Evolutionary conservation across 2,888 invertebrate species (phyloP).

Genomic region (Drosophila colorata): DNA sequence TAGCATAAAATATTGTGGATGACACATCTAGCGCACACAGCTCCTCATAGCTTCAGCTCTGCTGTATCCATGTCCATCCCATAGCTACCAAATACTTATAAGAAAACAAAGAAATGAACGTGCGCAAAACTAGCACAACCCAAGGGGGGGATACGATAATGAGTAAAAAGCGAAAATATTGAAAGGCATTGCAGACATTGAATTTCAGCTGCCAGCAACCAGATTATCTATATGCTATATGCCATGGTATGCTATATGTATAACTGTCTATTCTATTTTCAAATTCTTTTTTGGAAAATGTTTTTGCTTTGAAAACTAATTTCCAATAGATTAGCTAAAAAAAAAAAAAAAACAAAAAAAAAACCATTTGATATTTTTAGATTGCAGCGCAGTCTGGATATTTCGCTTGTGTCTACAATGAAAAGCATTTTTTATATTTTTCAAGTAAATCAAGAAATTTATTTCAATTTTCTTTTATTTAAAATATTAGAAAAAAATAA

Average conservation of each 20-base stretch:
- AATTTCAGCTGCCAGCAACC: constrained; percentile 62
- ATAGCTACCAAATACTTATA: constrained; percentile 29
- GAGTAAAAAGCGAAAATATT: constrained; percentile 55
- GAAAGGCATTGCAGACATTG: constrained; percentile 63
- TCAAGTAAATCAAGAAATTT: constrained; percentile 73
- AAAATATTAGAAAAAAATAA: constrained; percentile 40
- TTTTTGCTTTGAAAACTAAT: constrained; percentile 64
- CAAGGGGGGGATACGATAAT: constrained; percentile 35
- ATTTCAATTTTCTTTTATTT: constrained; percentile 65
- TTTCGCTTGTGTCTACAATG: constrained; percentile 56
- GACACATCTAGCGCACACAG: constrained; percentile 75
- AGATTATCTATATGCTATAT: constrained; percentile 39
- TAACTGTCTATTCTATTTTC: constrained; percentile 66
- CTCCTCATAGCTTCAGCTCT: constrained; percentile 28
- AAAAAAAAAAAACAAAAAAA: constrained; percentile 46
- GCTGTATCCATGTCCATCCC: constrained; percentile 49
- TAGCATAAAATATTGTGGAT: constrained; percentile 80
- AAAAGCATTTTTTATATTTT: constrained; percentile 61
- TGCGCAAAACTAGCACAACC: constrained; percentile 63
- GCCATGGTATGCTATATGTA: constrained; percentile 14
- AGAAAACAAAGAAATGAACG: constrained; percentile 43
- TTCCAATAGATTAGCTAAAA: constrained; percentile 78
- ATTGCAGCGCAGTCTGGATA: constrained; percentile 44
- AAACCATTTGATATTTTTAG: constrained; percentile 63
- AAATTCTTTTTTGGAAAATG: constrained; percentile 70